Percentiles rank a stretch among this genome's conserved stretches.
These are phyloP conservation scores for Phataginus tricuspis DNA, from an alignment of 2,797 vertebrate species.

Conservation along the genomic window DNA sequence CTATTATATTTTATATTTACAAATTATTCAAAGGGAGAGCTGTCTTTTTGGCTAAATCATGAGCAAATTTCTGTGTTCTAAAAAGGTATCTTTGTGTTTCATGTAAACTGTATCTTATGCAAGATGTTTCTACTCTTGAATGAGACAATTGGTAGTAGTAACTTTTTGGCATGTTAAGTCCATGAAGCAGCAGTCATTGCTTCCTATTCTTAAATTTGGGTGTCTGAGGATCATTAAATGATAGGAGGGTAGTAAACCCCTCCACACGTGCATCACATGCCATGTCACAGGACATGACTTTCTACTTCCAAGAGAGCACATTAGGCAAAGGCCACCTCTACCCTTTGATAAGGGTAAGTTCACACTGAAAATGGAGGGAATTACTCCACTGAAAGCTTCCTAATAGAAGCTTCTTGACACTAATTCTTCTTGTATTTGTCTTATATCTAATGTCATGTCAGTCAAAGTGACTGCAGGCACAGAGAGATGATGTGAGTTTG, in stretches of 20 bases:
- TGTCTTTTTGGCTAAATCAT: conserved; percentile 2
- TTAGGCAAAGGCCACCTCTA: not conserved
- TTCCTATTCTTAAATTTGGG: conserved; percentile 16
- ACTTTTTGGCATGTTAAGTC: not conserved
- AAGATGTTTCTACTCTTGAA: not conserved
- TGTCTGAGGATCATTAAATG: not conserved
- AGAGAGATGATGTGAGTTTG: not conserved
- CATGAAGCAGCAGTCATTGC: not conserved
- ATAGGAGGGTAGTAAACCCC: not conserved
- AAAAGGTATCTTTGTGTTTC: conserved; percentile 8
- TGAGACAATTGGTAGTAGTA: not conserved
- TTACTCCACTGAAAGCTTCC: not conserved
- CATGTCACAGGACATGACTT: not conserved
- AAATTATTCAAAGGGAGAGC: conserved; percentile 46
- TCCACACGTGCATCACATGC: not conserved
- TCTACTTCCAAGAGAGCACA: conserved; percentile 7
- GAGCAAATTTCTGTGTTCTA: not conserved
- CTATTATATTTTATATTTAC: conserved; percentile 49
- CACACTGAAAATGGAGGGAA: not conserved
- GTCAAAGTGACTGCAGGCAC: not conserved
- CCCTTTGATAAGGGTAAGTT: not conserved
- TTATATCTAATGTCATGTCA: not conserved
- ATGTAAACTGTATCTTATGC: not conserved
- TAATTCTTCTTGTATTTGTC: not conserved
- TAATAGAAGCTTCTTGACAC: not conserved